Percentiles rank a stretch among this genome's conserved stretches.
Evolutionary conservation across 2,888 invertebrate species (phyloP).

Genomic region (Eupeodes luniger): DNA sequence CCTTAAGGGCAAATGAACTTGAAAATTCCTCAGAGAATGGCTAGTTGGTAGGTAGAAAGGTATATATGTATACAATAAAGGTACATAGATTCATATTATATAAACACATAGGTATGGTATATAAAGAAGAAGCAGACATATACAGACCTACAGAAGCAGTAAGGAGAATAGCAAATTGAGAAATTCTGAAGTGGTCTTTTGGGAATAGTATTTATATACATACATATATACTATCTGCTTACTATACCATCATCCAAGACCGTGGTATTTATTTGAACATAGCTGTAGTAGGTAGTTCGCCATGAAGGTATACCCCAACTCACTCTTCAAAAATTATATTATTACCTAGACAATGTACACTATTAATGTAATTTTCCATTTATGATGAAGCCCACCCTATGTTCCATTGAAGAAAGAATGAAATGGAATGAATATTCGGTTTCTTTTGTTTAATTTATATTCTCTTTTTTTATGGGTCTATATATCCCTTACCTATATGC

Average conservation of each 20-base stretch:
- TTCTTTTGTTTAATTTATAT: conserved; percentile 26
- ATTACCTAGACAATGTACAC: conserved; percentile 38
- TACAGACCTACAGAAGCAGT: background rate
- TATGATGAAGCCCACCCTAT: conserved; percentile 10
- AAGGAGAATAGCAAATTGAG: conserved; percentile 10
- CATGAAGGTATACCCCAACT: background rate
- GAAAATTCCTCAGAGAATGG: conserved; percentile 47
- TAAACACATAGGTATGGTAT: background rate
- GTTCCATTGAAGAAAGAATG: background rate
- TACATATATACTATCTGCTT: no score
- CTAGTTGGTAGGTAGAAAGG: background rate
- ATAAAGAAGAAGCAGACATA: background rate
- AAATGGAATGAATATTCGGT: conserved; percentile 29
- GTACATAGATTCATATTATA: background rate
- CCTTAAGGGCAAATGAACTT: conserved; percentile 67
- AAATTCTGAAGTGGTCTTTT: conserved; percentile 13
- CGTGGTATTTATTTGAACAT: conserved; percentile 35
- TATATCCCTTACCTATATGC: background rate
- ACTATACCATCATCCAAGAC: no score
- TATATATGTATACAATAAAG: background rate
- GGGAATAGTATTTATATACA: conserved; percentile 16
- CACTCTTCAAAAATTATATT: background rate
- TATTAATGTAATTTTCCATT: conserved; percentile 34
- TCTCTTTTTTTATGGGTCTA: background rate
- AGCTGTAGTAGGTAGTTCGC: background rate